These are phyloP conservation scores for Panulirus ornatus DNA, from an alignment of 1,140 invertebrate genomes.

Conservation along the genomic window DNA sequence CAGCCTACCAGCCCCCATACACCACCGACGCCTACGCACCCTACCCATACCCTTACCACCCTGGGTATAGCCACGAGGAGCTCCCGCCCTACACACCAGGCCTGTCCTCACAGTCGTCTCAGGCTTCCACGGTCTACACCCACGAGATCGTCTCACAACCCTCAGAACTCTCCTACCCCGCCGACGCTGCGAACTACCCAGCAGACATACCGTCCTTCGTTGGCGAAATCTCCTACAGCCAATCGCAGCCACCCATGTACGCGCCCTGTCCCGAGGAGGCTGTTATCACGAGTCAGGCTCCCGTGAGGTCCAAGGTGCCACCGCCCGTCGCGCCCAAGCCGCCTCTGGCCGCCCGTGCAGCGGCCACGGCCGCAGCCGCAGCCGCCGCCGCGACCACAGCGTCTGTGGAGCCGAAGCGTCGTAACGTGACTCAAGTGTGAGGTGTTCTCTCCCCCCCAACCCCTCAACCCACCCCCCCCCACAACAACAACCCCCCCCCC, in stretches of 20 bases:
- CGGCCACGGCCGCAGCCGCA: conserved; percentile 36
- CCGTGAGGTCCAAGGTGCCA: conserved; percentile 69
- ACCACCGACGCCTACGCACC: conserved; percentile 67
- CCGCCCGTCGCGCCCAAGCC: conserved; percentile 74
- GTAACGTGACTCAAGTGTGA: conserved; percentile 75
- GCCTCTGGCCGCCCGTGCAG: conserved; percentile 60
- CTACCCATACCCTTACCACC: conserved; percentile 73
- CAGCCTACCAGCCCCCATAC: conserved; percentile 74
- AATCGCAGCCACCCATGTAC: conserved; percentile 70
- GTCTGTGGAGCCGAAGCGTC: conserved; percentile 72
- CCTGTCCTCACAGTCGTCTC: conserved; percentile 74
- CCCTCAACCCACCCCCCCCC: background rate
- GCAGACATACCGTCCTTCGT: conserved; percentile 71
- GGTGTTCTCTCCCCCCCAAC: background rate
- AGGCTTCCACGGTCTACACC: conserved; percentile 72
- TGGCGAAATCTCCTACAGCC: conserved; percentile 67
- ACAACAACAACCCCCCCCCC: background rate
- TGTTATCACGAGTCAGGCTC: conserved; percentile 35
- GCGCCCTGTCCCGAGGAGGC: conserved; percentile 56
- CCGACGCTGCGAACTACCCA: conserved; percentile 52
- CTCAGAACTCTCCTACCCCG: conserved; percentile 65
- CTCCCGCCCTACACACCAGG: conserved; percentile 73
- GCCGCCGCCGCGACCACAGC: conserved; percentile 35
- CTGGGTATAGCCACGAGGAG: conserved; percentile 73
- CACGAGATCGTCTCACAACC: conserved; percentile 68